Evolutionary conservation across 2,797 vertebrate species (phyloP), one percentile per base, ranked within the genome.

Genomic region (Enteromius argenteus): DNA sequence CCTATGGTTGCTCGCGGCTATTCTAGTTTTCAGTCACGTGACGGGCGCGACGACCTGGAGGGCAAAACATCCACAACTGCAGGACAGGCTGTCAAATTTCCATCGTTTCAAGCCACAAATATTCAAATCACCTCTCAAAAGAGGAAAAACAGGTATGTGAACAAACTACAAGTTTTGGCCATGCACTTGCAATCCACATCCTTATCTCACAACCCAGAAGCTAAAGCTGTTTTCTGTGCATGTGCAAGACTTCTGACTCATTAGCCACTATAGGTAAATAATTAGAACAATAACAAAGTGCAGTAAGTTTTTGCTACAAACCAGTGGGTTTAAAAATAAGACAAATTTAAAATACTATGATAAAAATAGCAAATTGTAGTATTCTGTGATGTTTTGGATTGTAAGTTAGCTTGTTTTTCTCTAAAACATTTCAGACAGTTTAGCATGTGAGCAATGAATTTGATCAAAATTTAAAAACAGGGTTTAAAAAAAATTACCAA

Each of bases 111-210:
- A 44, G 39, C 13, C 68, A 44, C 13, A 15, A 44, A 44, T 27
- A 71, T 71, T 71, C 42, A 71, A 13, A 17, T 71, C 60, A 64
- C 60, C 14, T 64, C n/a, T 44, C 39, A 71, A 71, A 71, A 69
- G 21, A 69, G 8, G 39, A 44, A 39, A 68, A 39, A 39, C 19
- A 68, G 35, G 21, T 21, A 66, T 21, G 64, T 21, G 17, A 68
- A n/a, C 35, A 66, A 35, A 66, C 62, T 66, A 8, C 30, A 68
- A 39, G 19, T 68, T 39, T 68, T 37, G 35, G 4, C 9, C 1
- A 4, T 56, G 53, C 53, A 67, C 35, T 68, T 68, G 19, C 19
- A 0, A 68, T 68, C 14, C 27, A 62, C 14, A 62, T 62, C 13
- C 58, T 62, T 30, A 13, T 27, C 23, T 30, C 23, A 5, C 58